Percentiles rank a stretch among this genome's conserved stretches.
Evolutionary conservation across 1,140 invertebrate genomes (phyloP).

Genomic region (Sinella curviseta): DNA sequence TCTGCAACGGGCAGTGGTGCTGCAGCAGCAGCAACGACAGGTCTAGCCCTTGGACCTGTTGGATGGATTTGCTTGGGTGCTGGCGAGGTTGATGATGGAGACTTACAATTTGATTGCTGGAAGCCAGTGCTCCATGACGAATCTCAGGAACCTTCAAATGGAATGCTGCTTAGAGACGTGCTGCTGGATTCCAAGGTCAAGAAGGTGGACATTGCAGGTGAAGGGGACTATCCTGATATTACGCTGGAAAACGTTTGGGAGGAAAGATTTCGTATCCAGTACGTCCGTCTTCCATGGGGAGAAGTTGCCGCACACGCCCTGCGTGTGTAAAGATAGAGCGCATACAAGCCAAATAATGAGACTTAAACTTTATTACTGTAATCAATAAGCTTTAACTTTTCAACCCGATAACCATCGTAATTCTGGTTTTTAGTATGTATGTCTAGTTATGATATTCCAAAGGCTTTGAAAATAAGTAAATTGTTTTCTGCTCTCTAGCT

Average conservation of each 20-base stretch:
- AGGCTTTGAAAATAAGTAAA: too few species aligned
- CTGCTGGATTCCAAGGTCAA: not conserved
- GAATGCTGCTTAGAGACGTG: not conserved
- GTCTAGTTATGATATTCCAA: too few species aligned
- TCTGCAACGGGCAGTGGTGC: not conserved
- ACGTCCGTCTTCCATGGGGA: not conserved
- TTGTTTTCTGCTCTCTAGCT: too few species aligned
- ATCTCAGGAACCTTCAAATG: not conserved
- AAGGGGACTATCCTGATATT: not conserved
- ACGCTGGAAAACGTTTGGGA: not conserved
- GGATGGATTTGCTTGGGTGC: not conserved
- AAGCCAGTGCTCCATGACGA: too few species aligned
- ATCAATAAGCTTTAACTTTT: too few species aligned
- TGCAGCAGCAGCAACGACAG: not conserved
- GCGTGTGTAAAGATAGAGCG: too few species aligned
- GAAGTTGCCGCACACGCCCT: not conserved
- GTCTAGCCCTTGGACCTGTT: not conserved
- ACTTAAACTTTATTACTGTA: too few species aligned
- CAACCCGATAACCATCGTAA: too few species aligned
- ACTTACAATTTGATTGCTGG: conserved; percentile 14
- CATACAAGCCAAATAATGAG: too few species aligned
- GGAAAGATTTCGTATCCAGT: not conserved
- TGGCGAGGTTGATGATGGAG: not conserved
- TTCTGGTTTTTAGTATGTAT: too few species aligned
- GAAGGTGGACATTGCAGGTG: not conserved